Evolutionary conservation across 2,888 invertebrate genomes (phyloP), one percentile per base, ranked within the genome.

Genomic region (Lissocephala sabroskyi): DNA sequence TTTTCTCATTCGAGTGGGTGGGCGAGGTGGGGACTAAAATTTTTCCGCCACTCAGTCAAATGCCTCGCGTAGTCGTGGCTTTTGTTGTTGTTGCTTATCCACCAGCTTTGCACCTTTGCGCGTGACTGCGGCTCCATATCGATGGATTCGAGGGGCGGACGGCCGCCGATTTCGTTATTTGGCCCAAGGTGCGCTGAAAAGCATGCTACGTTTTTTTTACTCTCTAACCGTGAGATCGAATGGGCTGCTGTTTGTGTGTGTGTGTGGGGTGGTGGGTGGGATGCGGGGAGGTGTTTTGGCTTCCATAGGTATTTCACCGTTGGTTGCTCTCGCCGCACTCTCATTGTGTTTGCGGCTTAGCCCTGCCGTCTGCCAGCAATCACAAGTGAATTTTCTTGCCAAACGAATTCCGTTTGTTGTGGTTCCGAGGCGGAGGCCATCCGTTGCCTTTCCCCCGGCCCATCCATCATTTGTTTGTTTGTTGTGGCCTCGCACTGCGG

Each of bases 91-190:
- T 35, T 17, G 65, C 62, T 76, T 73, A 76, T 68, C 65, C 68
- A 51, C 43, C 52, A 53, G 73, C 55, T 76, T 67, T 67, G 62
- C 65, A 76, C 68, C 76, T 71, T 61, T 19, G 40, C 16, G 35
- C 35, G 35, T 35, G 35, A 9, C 16, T 35, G 35, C 10, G 35
- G 14, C 13, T 10, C 5, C 4, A 23, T 23, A 7, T 7, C 23
- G 7, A 23, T 23, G 23, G 23, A n/a, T n/a, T n/a, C n/a, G n/a
- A n/a, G n/a, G n/a, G n/a, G n/a, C n/a, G n/a, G 23, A 23, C 7
- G 7, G 23, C 23, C 23, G 23, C 23, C 23, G 4, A 5, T 23
- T 3, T 7, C 23, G 23, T 23, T 23, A 23, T 7, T 23, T 23
- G 3, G 23, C 23, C 23, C 14, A 9, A 16, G 14, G 35, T 45